A percentile compares a stretch with the other conserved stretches of the same genome.
phyloP scores from a whole-genome alignment of 2,797 vertebrate species.

The Aplochiton taeniatus region DNA sequence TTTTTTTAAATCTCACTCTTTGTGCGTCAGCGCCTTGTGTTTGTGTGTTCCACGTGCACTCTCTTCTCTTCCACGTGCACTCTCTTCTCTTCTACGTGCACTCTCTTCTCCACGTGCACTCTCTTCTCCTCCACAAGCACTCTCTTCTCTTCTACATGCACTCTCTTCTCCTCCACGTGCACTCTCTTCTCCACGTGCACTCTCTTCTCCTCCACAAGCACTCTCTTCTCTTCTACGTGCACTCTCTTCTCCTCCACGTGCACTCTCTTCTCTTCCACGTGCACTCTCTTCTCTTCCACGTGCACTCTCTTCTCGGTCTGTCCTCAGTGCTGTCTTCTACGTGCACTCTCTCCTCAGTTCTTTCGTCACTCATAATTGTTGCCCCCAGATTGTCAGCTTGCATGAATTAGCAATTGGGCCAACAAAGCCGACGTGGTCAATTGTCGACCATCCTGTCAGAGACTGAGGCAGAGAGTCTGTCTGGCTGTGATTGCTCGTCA shows the following conservation, averaged over 20 bases:
- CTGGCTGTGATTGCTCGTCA: conserved; percentile 72
- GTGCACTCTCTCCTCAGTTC: conserved; percentile 36
- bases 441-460: conserved; percentile 69
- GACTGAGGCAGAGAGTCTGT: conserved; percentile 64
- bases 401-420: conserved; percentile 81
- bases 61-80: conserved; percentile 26
- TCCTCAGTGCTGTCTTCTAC: too few species aligned
- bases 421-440: conserved; percentile 63
- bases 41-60: not conserved
- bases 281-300: conserved; percentile 26
- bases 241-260: conserved; percentile 26
- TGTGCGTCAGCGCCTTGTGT: conserved; percentile 14
- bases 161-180: conserved; percentile 41
- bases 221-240: not conserved
- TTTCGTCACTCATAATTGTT: conserved; percentile 71
- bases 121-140: too few species aligned
- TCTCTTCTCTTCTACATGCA: not conserved
- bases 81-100: conserved; percentile 25
- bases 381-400: conserved; percentile 77
- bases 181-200: conserved; percentile 43
- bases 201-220: too few species aligned
- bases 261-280: conserved; percentile 25
- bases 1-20: conserved; percentile 10
- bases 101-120: conserved; percentile 27
- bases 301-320: conserved; percentile 34